A percentile compares a stretch with the other conserved stretches of the same genome.
phyloP scores from a whole-genome alignment of 2,888 invertebrate genomes.

The Sphaerophoria taeniata region DNA sequence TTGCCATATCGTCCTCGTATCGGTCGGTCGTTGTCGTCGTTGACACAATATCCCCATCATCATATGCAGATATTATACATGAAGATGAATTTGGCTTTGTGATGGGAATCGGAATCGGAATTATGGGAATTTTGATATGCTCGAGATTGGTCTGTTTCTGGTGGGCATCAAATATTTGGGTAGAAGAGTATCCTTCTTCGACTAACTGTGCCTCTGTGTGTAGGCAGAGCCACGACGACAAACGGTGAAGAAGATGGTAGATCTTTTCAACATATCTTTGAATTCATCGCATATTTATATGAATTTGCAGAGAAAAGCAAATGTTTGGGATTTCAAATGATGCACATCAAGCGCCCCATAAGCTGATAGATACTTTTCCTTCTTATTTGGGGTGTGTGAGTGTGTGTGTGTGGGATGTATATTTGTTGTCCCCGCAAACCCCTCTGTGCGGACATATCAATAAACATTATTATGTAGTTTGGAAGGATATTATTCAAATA shows the following conservation, averaged over 20 bases:
- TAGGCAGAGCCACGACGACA: background rate
- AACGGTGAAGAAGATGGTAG: background rate
- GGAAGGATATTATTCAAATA: conserved; percentile 18
- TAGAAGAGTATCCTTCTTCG: too few relatives aligned
- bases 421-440: too few relatives aligned
- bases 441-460: background rate
- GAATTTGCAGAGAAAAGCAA: background rate
- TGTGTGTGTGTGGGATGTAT: too few relatives aligned
- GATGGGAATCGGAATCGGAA: conserved; percentile 10
- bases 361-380: background rate
- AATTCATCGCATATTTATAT: conserved; percentile 17
- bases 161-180: too few relatives aligned
- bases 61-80: background rate
- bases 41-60: background rate
- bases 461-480: too few relatives aligned
- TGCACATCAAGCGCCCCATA: background rate
- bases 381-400: too few relatives aligned
- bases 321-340: conserved; percentile 23
- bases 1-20: background rate
- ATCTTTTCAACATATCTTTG: conserved; percentile 1
- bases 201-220: background rate
- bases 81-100: conserved; percentile 30
- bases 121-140: conserved; percentile 30
- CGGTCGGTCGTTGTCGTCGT: background rate
- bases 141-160: background rate